These are phyloP conservation scores for Ataeniobius toweri DNA, from an alignment of 2,797 vertebrate genomes.

Conservation along the genomic window DNA sequence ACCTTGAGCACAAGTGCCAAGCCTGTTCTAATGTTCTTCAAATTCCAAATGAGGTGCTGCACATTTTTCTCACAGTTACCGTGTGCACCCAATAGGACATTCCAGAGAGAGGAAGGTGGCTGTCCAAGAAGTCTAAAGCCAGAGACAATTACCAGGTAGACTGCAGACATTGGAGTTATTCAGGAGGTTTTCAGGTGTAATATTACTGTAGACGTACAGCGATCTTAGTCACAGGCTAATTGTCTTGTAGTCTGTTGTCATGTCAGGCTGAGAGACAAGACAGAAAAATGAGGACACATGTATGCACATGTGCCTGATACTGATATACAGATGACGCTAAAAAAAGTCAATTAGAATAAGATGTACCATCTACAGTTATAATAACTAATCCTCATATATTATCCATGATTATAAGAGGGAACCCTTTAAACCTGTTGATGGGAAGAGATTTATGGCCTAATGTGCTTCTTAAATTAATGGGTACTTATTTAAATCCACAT, in stretches of 20 bases:
- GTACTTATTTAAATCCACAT: not conserved
- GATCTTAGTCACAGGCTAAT: conserved; percentile 12
- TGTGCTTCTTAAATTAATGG: not conserved
- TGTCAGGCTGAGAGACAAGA: not conserved
- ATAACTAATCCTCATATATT: conserved; percentile 8
- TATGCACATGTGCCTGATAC: not conserved
- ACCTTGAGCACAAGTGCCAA: conserved; percentile 19
- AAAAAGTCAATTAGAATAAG: not conserved
- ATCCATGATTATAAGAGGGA: conserved; percentile 9
- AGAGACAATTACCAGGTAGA: conserved; percentile 4
- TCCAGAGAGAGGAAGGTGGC: conserved; percentile 28
- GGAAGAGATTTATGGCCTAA: not conserved
- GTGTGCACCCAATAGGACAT: conserved; percentile 32
- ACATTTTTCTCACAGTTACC: conserved; percentile 49
- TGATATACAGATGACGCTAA: not conserved
- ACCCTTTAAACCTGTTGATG: not conserved
- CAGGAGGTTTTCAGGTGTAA: not conserved
- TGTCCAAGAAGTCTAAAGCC: conserved; percentile 7
- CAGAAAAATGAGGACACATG: not conserved
- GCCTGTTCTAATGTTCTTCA: conserved; percentile 34
- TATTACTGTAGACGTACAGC: not conserved
- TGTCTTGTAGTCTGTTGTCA: not conserved
- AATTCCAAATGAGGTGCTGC: conserved; percentile 39
- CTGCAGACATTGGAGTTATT: not conserved
- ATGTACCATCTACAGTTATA: not conserved